These are phyloP conservation scores for Poecilus cupreus DNA, from an alignment of 2,888 invertebrate species.

Conservation along the genomic window DNA sequence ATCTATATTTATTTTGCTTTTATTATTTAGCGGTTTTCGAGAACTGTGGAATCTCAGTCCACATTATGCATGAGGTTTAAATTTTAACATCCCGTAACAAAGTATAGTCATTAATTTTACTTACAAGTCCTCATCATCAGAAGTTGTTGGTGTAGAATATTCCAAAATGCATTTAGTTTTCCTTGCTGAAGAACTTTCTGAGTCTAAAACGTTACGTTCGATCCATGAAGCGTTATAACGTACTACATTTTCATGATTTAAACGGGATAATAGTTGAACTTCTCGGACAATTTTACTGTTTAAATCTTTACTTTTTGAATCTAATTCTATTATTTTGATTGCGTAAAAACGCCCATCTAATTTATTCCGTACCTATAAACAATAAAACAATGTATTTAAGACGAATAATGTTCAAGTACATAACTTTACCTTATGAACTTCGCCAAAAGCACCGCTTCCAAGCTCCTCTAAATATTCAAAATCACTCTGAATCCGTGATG, in stretches of 20 bases:
- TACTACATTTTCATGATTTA: constrained; percentile 99
- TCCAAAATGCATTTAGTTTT: constrained; percentile 72
- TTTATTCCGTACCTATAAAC: constrained; percentile 88
- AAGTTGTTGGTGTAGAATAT: constrained; percentile 72
- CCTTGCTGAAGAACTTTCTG: constrained; percentile 64
- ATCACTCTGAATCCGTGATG: constrained; percentile 86
- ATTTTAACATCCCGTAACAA: no score
- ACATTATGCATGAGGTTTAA: no score
- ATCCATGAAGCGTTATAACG: constrained; percentile 98
- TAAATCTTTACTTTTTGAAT: constrained; percentile 87
- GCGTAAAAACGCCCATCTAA: constrained; percentile 96
- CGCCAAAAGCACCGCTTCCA: constrained; percentile 97
- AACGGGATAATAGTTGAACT: constrained; percentile 92
- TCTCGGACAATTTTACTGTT: constrained; percentile 95
- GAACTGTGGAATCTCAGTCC: no score
- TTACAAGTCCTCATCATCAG: constrained; percentile 73
- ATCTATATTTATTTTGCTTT: no score
- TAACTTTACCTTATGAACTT: constrained; percentile 91
- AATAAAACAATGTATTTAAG: neutral
- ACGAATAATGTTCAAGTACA: neutral
- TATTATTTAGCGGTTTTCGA: no score
- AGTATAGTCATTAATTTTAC: constrained; percentile 12
- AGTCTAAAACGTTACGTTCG: constrained; percentile 77
- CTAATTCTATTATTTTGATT: constrained; percentile 92
- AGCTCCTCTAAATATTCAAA: constrained; percentile 88